These are phyloP conservation scores for Meteorus cinctellus DNA, from an alignment of 2,888 invertebrate genomes.

Conservation along the genomic window DNA sequence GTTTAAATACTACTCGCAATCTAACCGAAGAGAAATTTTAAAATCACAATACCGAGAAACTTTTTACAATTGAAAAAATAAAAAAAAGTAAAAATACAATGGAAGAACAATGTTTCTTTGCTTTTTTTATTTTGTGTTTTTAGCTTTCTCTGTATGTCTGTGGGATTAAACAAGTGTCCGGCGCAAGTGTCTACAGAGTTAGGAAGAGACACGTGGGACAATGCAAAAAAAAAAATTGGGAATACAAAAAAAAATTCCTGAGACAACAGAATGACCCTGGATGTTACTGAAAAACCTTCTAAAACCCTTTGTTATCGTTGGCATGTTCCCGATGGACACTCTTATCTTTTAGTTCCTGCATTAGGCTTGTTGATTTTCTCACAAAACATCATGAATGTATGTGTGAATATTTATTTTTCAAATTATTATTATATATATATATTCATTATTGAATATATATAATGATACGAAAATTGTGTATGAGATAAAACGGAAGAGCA, in stretches of 20 bases:
- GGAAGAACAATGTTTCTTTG: background rate
- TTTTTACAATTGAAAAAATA: background rate
- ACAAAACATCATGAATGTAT: conserved; percentile 49
- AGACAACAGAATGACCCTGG: conserved; percentile 26
- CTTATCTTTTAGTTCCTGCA: conserved; percentile 59
- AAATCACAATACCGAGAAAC: background rate
- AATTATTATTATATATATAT: conserved; percentile 3
- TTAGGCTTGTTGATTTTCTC: conserved; percentile 67
- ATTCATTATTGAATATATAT: conserved; percentile 47
- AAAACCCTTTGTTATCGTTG: conserved; percentile 65
- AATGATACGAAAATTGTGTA: conserved; percentile 35
- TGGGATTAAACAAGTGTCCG: conserved; percentile 25
- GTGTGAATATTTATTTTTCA: conserved; percentile 12
- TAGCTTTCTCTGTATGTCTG: background rate
- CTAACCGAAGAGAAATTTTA: background rate
- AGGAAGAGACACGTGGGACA: conserved; percentile 32
- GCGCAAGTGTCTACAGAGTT: conserved; percentile 33
- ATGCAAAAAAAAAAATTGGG: conserved; percentile 3
- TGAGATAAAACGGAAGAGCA: conserved; percentile 26
- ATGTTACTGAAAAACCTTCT: conserved; percentile 58
- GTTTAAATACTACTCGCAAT: background rate
- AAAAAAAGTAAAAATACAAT: background rate
- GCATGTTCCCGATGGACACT: conserved; percentile 63
- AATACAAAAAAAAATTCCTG: background rate
- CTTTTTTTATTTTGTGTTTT: background rate